These are phyloP conservation scores for Mylabris phalerata DNA, from an alignment of 1,140 invertebrate genomes.

Conservation along the genomic window DNA sequence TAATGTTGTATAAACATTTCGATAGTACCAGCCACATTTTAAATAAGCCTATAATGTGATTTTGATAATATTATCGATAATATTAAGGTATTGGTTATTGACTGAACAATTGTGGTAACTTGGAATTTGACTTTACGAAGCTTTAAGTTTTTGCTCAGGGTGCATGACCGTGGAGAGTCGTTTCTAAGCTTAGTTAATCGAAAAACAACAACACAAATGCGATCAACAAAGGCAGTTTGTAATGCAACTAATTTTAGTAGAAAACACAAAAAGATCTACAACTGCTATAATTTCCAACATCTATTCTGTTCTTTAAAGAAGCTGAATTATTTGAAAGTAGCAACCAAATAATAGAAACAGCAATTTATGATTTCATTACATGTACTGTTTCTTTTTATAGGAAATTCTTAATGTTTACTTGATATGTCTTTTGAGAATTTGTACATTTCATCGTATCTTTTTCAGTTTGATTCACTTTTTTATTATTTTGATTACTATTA, in stretches of 20 bases:
- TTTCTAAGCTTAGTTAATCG: slow-evolving; percentile 7
- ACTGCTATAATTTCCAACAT: slow-evolving; percentile 11
- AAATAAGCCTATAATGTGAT: too few relatives aligned
- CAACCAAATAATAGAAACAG: slow-evolving; percentile 1
- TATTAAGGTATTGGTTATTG: too few relatives aligned
- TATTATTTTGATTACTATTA: slow-evolving; percentile 3
- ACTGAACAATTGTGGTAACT: too few relatives aligned
- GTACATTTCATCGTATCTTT: neutral
- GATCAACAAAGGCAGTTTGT: slow-evolving; percentile 11
- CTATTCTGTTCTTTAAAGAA: slow-evolving; percentile 9
- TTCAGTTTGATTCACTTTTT: slow-evolving; percentile 3
- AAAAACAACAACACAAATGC: slow-evolving; percentile 10
- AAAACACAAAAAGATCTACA: slow-evolving; percentile 10
- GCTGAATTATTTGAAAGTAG: slow-evolving; percentile 3
- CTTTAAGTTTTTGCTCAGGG: too few relatives aligned
- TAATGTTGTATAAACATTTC: slow-evolving; percentile 11
- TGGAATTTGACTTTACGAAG: too few relatives aligned
- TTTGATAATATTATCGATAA: too few relatives aligned
- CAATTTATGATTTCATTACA: slow-evolving; percentile 16
- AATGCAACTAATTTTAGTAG: slow-evolving; percentile 10
- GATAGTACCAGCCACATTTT: neutral
- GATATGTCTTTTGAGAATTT: neutral
- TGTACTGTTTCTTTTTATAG: neutral
- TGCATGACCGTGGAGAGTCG: neutral
- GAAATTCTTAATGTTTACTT: neutral